Conservation (phyloP, 2,888 invertebrate genomes). For the Alsophila aescularia region DNA sequence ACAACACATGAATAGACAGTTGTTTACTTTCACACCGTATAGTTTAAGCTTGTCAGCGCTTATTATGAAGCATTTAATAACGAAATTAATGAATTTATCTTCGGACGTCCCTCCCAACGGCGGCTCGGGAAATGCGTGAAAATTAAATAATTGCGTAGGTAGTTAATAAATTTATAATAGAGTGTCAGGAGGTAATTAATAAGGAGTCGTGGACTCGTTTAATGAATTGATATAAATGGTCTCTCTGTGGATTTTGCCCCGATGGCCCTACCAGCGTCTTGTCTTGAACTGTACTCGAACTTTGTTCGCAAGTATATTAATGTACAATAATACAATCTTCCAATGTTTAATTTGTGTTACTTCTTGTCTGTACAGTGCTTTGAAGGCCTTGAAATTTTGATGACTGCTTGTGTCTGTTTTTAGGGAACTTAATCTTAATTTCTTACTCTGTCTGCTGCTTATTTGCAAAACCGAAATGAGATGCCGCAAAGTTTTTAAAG, state of each 20-base stretch:
- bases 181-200: conserved; percentile 30
- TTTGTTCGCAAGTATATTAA: not conserved
- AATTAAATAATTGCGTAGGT: conserved; percentile 32
- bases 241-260: conserved; percentile 17
- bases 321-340: not conserved
- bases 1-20: not conserved
- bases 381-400: not conserved
- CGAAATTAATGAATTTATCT: conserved; percentile 8
- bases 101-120: conserved; percentile 6
- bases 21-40: not conserved
- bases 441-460: too few species aligned
- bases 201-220: conserved; percentile 17
- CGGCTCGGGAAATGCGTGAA: conserved; percentile 18
- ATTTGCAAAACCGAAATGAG: too few species aligned
- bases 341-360: not conserved
- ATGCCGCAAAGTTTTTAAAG: too few species aligned
- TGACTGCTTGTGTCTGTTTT: not conserved
- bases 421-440: not conserved
- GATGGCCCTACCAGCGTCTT: conserved; percentile 11
- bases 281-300: not conserved
- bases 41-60: not conserved
- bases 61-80: conserved; percentile 1
- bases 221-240: conserved; percentile 39
- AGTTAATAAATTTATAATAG: conserved; percentile 36
- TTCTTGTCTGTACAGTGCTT: not conserved